A percentile compares a stretch with the other conserved stretches of the same genome.
Evolutionary conservation across 2,888 invertebrate species (phyloP).

Genomic region (Luperina nickerlii): DNA sequence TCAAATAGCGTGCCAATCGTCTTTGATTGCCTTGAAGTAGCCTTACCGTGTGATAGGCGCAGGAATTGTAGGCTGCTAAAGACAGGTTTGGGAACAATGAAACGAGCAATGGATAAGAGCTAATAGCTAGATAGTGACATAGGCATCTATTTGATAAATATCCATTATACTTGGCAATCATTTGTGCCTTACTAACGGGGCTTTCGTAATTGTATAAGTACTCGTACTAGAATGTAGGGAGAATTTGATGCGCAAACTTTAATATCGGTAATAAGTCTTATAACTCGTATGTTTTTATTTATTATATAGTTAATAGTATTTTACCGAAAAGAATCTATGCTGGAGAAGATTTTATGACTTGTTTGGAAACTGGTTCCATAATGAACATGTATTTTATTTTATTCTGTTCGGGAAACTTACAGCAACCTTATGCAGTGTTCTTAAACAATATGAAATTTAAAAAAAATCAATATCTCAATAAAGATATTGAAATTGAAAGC

Average conservation of each 20-base stretch:
- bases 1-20: conserved; percentile 54
- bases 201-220: background rate
- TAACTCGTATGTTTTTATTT: background rate
- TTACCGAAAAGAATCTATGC: fast-evolving
- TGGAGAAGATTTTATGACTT: background rate
- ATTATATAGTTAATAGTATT: too few relatives aligned
- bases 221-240: too few relatives aligned
- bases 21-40: conserved; percentile 51
- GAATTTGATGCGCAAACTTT: background rate
- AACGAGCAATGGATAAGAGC: conserved; percentile 10
- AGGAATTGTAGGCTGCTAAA: conserved; percentile 33
- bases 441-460: background rate
- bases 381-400: background rate
- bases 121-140: background rate
- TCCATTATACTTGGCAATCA: background rate
- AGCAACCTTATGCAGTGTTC: background rate
- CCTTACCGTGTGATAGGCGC: conserved; percentile 18
- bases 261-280: background rate
- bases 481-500: background rate
- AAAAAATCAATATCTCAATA: background rate
- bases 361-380: background rate
- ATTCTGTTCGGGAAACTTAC: background rate
- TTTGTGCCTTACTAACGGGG: background rate
- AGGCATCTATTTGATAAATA: background rate
- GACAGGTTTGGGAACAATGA: conserved; percentile 39